Evolutionary conservation across 2,888 invertebrate genomes (phyloP).

Genomic region (Callyntrura sp.): DNA sequence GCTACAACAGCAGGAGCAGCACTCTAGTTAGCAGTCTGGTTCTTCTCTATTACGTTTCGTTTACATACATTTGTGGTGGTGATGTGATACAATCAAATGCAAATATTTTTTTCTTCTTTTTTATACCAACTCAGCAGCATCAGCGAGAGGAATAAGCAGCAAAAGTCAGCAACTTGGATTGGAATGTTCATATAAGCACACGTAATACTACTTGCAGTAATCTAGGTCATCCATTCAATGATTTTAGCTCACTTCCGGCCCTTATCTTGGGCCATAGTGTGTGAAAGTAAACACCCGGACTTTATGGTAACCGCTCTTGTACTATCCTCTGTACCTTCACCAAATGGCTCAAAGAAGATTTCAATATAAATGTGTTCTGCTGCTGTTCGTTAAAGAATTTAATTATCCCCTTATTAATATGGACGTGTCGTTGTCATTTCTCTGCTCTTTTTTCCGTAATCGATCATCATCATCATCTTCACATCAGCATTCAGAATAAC

Average conservation of each 20-base stretch:
- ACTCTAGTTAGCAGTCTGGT: not conserved
- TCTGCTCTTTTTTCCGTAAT: not conserved
- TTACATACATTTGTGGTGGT: not conserved
- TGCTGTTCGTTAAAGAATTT: conserved; percentile 29
- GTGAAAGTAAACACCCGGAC: conserved; percentile 67
- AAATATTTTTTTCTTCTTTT: conserved; percentile 41
- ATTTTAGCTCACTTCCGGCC: conserved; percentile 75
- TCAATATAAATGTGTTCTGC: not conserved
- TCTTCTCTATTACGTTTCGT: not conserved
- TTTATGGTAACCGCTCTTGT: conserved; percentile 46
- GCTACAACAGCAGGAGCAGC: not conserved
- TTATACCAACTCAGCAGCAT: not conserved
- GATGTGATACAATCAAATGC: conserved; percentile 45
- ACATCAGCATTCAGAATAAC: conserved; percentile 8
- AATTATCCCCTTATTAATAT: conserved; percentile 15
- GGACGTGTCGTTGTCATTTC: conserved; percentile 10
- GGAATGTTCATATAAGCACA: not conserved
- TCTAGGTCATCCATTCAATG: conserved; percentile 76
- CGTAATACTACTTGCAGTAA: conserved; percentile 41
- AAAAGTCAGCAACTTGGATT: conserved; percentile 45
- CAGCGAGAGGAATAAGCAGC: not conserved
- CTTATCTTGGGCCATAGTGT: conserved; percentile 63
- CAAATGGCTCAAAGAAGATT: conserved; percentile 13
- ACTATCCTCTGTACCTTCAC: not conserved
- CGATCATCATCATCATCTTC: not conserved